Conservation (phyloP, 2,888 invertebrate species). For the Stenodema calcarata region DNA sequence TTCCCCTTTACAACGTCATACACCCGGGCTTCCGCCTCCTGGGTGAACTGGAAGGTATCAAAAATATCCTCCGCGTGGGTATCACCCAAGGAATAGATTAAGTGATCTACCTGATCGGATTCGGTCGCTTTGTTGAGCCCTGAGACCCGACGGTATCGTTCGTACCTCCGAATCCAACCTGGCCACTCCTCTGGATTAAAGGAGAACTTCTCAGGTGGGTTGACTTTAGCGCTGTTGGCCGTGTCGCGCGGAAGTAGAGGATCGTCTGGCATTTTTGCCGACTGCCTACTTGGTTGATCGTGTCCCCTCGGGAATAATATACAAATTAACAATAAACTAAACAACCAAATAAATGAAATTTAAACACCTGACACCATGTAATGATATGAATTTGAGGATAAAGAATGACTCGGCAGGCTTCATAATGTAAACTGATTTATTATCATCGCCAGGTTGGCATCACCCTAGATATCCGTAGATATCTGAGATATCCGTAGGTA, state of each 20-base stretch:
- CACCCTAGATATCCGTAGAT: too few species aligned
- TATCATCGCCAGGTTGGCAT: too few species aligned
- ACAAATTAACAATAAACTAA: too few species aligned
- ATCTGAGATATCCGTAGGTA: too few species aligned
- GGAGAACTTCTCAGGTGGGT: slow-evolving; percentile 10
- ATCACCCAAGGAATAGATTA: slow-evolving; percentile 7
- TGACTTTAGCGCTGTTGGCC: neutral
- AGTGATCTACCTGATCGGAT: neutral
- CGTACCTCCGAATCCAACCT: slow-evolving; percentile 11
- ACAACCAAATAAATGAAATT: too few species aligned
- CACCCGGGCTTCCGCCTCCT: neutral
- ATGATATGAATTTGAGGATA: too few species aligned
- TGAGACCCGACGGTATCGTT: slow-evolving; percentile 12
- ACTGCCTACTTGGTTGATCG: too few species aligned
- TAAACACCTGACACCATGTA: too few species aligned
- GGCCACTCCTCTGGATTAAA: slow-evolving; percentile 26
- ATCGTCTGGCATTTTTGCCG: too few species aligned
- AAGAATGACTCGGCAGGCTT: too few species aligned
- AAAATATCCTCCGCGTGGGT: neutral
- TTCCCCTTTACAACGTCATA: neutral
- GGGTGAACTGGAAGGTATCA: neutral
- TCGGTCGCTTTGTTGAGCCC: neutral
- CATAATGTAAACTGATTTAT: too few species aligned
- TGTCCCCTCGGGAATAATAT: too few species aligned
- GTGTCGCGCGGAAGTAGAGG: neutral